Evolutionary conservation across 2,888 invertebrate genomes (phyloP).

Genomic region (Ernsta delagoae): DNA sequence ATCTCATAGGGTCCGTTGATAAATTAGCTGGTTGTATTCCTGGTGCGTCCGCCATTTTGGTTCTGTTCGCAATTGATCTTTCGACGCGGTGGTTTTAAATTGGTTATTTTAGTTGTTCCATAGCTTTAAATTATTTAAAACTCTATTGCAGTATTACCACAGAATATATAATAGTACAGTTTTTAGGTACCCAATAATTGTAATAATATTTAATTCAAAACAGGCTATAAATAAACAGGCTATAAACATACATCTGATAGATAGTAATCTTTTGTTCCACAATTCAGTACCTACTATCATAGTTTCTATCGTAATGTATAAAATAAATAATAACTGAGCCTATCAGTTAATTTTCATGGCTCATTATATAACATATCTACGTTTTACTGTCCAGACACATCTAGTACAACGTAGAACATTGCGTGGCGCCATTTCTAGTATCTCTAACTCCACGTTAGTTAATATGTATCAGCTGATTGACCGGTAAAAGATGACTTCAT

Average conservation of each 20-base stretch:
- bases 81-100: conserved; percentile 44
- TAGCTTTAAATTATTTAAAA: too few species aligned
- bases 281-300: too few species aligned
- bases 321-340: too few species aligned
- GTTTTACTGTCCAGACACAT: neutral
- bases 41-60: conserved; percentile 56
- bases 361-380: neutral
- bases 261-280: too few species aligned
- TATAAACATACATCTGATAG: too few species aligned
- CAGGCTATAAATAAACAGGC: too few species aligned
- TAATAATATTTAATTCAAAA: too few species aligned
- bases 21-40: conserved; percentile 71
- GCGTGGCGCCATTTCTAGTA: conserved; percentile 36
- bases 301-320: too few species aligned
- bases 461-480: conserved; percentile 66
- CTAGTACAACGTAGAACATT: neutral
- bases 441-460: conserved; percentile 47
- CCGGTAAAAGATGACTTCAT: conserved; percentile 62
- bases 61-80: conserved; percentile 63
- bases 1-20: conserved; percentile 63
- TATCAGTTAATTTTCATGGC: too few species aligned
- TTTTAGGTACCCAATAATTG: too few species aligned
- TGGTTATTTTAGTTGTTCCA: conserved; percentile 5
- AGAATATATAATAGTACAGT: too few species aligned
- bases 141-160: too few species aligned